Evolutionary conservation across 1,140 invertebrate genomes (phyloP).

Genomic region (Melipona quadrifasciata): DNA sequence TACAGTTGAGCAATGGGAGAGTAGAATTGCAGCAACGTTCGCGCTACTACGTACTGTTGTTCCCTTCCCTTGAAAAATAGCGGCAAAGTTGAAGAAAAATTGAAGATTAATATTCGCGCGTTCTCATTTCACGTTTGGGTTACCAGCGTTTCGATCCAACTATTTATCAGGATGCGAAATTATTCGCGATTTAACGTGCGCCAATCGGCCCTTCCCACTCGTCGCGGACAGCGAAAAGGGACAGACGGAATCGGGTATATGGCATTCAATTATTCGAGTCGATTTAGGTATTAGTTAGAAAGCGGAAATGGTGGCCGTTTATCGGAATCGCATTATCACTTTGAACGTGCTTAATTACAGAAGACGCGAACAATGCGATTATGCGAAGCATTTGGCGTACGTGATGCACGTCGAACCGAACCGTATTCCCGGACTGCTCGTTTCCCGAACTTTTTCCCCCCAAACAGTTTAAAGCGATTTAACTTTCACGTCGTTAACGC

Average conservation of each 20-base stretch:
- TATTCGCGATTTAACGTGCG: background rate
- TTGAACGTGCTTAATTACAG: conserved; percentile 38
- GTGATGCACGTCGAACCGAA: background rate
- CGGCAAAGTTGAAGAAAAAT: no score
- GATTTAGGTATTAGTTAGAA: conserved; percentile 29
- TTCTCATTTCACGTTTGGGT: background rate
- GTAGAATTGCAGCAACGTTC: no score
- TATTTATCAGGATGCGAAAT: background rate
- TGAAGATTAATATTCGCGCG: no score
- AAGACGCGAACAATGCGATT: conserved; percentile 30
- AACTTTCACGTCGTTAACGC: conserved; percentile 51
- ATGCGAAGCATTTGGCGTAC: conserved; percentile 14
- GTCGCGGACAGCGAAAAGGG: background rate
- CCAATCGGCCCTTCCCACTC: no score
- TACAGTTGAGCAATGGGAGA: no score
- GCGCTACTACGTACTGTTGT: no score
- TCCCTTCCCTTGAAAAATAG: no score
- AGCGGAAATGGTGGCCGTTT: background rate
- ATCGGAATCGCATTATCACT: conserved; percentile 43
- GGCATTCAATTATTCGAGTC: conserved; percentile 7
- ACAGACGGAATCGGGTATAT: background rate
- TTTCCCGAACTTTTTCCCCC: conserved; percentile 56
- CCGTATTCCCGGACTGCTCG: conserved; percentile 14
- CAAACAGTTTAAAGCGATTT: conserved; percentile 57
- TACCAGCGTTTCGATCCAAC: background rate